Evolutionary conservation across 2,113 vertebrate species (phyloP), one percentile per base, ranked within the genome.

Genomic region (Seriola rivoliana): DNA sequence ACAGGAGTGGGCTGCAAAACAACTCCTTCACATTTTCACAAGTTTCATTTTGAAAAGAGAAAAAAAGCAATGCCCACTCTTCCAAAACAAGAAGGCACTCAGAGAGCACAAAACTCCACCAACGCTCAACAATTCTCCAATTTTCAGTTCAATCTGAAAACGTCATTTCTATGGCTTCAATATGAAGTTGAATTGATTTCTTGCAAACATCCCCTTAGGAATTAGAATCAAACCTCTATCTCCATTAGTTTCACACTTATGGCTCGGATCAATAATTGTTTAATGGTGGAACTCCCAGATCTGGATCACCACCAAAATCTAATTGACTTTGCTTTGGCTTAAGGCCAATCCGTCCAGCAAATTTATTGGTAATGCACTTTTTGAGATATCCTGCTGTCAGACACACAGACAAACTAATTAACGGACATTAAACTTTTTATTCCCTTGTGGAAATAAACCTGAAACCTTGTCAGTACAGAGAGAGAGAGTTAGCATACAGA

Each of bases 221-320:
- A 77, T 63, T n/a, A 50, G 11, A 75, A 62, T 75, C 54, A 29
- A 63, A 42, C 60, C 36, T 66, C 34, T 14, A 50, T 63, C 76
- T 71, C 74, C 52, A 85, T 80, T 67, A 87, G 72, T 84, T 81
- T 79, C 71, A 79, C 79, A 79, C 71, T 32, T 75, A 57, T 32
- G 32, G 46, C 11, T 7, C 46, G 5, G 17, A 82, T 85, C 86
- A 68, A 79, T 79, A 75, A 75, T 36, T 29, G 66, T 79, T 75
- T 66, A 79, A 85, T 63, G 46, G 64, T 62, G 74, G n/a, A 75
- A 57, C 52, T 55, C 67, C 19, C 52, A 34, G 17, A 36, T 70
- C 65, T 85, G 78, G 71, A 85, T 58, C 64, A 17, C 13, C 44
- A 67, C 78, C 65, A 71, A 67, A 66, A 42, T 62, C 36, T 21